A percentile compares a stretch with the other conserved stretches of the same genome.
Conservation (phyloP, 2,888 invertebrate species). For the Tiliacea citrago region DNA sequence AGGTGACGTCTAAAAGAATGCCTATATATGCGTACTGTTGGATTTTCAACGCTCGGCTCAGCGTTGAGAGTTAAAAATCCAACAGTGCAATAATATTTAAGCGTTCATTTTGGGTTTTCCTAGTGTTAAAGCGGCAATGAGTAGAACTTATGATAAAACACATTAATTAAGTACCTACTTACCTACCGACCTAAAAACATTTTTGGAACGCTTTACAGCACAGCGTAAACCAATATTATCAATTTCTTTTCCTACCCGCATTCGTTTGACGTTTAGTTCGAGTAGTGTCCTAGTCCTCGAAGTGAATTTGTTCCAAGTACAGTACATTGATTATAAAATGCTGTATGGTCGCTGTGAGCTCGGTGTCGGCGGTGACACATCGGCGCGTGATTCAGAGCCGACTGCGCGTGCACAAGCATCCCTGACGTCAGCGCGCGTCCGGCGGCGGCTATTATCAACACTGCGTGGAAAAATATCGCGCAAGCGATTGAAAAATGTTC, state of each 20-base stretch:
- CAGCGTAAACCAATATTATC: constrained; percentile 41
- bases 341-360: constrained; percentile 30
- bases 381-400: constrained; percentile 84
- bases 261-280: constrained; percentile 44
- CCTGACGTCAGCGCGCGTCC: constrained; percentile 87
- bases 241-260: constrained; percentile 74
- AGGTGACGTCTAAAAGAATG: not conserved
- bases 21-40: not conserved
- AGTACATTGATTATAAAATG: constrained; percentile 38
- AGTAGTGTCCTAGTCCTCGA: constrained; percentile 26
- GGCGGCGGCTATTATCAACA: constrained; percentile 79
- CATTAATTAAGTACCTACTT: not conserved
- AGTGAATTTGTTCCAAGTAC: constrained; percentile 41
- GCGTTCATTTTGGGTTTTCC: not conserved
- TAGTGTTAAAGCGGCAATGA: not conserved
- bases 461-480: constrained; percentile 41
- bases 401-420: constrained; percentile 83
- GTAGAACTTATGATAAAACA: not conserved
- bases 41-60: not conserved
- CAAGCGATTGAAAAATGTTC: not conserved
- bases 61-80: not conserved
- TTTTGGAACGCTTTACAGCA: not conserved
- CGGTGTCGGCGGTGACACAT: constrained; percentile 82
- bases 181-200: constrained; percentile 10
- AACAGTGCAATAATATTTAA: not conserved